Evolutionary conservation across 2,888 invertebrate genomes (phyloP).

Genomic region (Synergus gifuensis): DNA sequence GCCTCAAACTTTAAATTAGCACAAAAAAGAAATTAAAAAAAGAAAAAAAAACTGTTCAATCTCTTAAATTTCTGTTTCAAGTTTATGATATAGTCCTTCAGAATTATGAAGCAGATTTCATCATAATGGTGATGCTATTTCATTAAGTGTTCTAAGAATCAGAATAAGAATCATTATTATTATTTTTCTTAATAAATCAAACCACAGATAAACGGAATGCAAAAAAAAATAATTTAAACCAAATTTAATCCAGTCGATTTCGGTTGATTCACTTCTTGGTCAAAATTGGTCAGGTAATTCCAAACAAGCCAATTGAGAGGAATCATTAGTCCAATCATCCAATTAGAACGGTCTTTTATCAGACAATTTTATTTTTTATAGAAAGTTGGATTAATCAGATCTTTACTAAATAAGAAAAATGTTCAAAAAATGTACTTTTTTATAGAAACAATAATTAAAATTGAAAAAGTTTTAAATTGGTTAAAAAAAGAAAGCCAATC

Average conservation of each 20-base stretch:
- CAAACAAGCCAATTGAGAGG: background rate
- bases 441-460: background rate
- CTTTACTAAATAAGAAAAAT: too few relatives aligned
- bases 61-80: background rate
- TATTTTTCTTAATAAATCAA: too few relatives aligned
- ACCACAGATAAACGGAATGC: too few relatives aligned
- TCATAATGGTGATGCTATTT: background rate
- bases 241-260: background rate
- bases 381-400: too few relatives aligned
- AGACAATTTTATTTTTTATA: too few relatives aligned
- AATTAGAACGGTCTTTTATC: slow-evolving; percentile 3
- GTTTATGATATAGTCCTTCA: background rate
- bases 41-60: background rate
- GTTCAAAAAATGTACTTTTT: background rate
- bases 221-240: too few relatives aligned
- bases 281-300: slow-evolving; percentile 11
- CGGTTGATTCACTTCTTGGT: background rate
- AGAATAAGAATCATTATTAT: too few relatives aligned
- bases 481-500: background rate
- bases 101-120: background rate
- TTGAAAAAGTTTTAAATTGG: background rate
- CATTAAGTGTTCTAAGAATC: background rate
- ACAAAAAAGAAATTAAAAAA: background rate
- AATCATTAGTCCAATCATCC: background rate
- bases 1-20: background rate